Evolutionary conservation across 2,888 invertebrate species (phyloP), one percentile per base, ranked within the genome.

Genomic region (Lymantria dispar): DNA sequence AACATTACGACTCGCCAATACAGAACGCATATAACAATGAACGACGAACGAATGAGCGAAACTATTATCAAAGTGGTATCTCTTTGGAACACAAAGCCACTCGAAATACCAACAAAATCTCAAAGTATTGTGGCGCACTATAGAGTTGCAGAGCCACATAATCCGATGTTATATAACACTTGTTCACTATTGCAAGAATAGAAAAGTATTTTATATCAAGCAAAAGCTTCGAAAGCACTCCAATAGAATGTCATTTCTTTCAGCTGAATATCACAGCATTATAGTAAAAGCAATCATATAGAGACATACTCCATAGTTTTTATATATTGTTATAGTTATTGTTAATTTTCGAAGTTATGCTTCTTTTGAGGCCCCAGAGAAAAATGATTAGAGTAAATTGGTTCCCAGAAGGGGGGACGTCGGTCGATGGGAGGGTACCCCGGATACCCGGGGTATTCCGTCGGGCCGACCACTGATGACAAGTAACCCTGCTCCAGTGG

Each of bases 161-260:
- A 65, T 61, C 61, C 59, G 31, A 63, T 60, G 58, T 62, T 54
- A 68, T 62, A 55, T 63, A 60, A 67, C 62, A 67, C 57, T 68
- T 64, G 68, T 64, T 65, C 71, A 66, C 52, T 62, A 62, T 51
- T 63, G 62, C 63, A 59, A 59, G 62, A 62, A 75, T 67, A 62
- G 68, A 68, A 70, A 60, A 69, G 64, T 66, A 61, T 68, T 70
- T 72, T 73, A 62, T 60, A 64, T 62, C 59, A 62, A 51, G 56
- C 58, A 67, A 60, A 67, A 72, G 70, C 65, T 70, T 62, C 62
- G 62, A 63, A 76, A 68, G 63, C 68, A 72, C 72, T 73, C 64
- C 69, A 73, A 74, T 74, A 70, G 73, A 74, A 73, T 66, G 67
- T 68, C 58, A 72, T 73, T 69, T 62, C 67, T 62, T 63, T 59